Conservation (phyloP, 1,140 invertebrate genomes). For the Grapholita molesta region DNA sequence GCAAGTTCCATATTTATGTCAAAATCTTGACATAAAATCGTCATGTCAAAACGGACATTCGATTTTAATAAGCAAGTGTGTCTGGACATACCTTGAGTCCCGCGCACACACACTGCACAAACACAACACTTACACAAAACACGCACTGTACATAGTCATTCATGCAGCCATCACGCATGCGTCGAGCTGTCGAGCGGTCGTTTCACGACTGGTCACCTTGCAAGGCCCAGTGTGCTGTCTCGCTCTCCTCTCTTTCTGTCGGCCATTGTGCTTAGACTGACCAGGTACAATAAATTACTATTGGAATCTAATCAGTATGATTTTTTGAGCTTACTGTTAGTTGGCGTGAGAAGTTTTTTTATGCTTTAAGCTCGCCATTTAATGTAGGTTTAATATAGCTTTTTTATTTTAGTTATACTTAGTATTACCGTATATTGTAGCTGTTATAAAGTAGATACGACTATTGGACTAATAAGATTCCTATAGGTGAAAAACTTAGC, state of each 20-base stretch:
- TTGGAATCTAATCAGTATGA: conserved; percentile 75
- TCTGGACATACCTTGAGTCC: background rate
- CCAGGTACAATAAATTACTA: conserved; percentile 71
- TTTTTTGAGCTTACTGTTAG: conserved; percentile 40
- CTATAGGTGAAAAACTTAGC: too few species aligned
- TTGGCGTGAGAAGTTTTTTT: background rate
- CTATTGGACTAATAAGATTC: too few species aligned
- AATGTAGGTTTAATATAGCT: too few species aligned
- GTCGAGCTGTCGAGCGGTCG: background rate
- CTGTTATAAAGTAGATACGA: too few species aligned
- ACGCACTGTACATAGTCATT: background rate
- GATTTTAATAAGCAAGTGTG: background rate
- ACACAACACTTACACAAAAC: conserved; percentile 10
- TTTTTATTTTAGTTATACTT: too few species aligned
- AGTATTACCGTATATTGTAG: too few species aligned
- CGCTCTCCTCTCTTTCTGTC: conserved; percentile 57
- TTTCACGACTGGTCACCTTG: conserved; percentile 71
- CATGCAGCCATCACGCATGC: background rate
- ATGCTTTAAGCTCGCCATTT: background rate
- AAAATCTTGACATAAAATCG: too few species aligned
- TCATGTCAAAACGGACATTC: too few species aligned
- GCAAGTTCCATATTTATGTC: too few species aligned
- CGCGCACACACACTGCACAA: background rate
- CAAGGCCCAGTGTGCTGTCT: conserved; percentile 70
- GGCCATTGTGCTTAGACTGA: conserved; percentile 69